Percentiles rank a stretch among this genome's conserved stretches.
Evolutionary conservation across 35 echinoderm and acorn worm genomes (phyloP).

Genomic region (Amphiura filiformis): DNA sequence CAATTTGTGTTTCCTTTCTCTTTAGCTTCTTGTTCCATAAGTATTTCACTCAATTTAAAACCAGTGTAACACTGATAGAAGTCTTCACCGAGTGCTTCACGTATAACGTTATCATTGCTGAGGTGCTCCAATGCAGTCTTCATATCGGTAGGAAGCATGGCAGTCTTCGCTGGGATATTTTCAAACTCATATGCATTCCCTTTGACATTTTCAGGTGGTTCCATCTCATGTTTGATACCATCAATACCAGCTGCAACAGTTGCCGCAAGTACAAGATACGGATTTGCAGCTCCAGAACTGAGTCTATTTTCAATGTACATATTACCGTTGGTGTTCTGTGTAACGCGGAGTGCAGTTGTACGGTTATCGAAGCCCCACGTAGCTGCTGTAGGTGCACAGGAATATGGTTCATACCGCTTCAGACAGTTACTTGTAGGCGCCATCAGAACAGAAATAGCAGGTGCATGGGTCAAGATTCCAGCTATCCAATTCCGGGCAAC

Average conservation of each 20-base stretch:
- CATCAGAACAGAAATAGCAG: too few relatives aligned
- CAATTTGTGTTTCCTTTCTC: slow-evolving; percentile 44
- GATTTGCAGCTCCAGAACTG: slow-evolving; percentile 63
- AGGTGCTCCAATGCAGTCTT: slow-evolving; percentile 62
- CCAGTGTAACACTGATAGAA: slow-evolving; percentile 60
- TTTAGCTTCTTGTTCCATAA: slow-evolving; percentile 45
- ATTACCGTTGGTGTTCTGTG: slow-evolving; percentile 28
- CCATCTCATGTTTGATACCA: slow-evolving; percentile 16
- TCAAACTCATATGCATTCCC: slow-evolving; percentile 49
- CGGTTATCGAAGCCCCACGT: slow-evolving; percentile 78
- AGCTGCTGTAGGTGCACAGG: slow-evolving; percentile 41
- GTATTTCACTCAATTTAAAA: slow-evolving; percentile 69
- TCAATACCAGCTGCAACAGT: slow-evolving; percentile 82
- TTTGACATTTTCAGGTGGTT: slow-evolving; percentile 35
- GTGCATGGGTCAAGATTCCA: too few relatives aligned
- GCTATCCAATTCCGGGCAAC: too few relatives aligned
- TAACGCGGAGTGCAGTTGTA: slow-evolving; percentile 52
- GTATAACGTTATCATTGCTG: slow-evolving; percentile 60
- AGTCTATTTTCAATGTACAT: slow-evolving; percentile 76
- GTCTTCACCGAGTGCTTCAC: too few relatives aligned
- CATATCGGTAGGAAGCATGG: slow-evolving; percentile 54
- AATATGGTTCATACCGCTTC: slow-evolving; percentile 19
- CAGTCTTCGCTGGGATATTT: slow-evolving; percentile 45
- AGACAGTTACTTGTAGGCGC: too few relatives aligned
- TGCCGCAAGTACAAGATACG: slow-evolving; percentile 69